Evolutionary conservation across 2,113 vertebrate genomes (phyloP).

Genomic region (Paradisaea rubra): DNA sequence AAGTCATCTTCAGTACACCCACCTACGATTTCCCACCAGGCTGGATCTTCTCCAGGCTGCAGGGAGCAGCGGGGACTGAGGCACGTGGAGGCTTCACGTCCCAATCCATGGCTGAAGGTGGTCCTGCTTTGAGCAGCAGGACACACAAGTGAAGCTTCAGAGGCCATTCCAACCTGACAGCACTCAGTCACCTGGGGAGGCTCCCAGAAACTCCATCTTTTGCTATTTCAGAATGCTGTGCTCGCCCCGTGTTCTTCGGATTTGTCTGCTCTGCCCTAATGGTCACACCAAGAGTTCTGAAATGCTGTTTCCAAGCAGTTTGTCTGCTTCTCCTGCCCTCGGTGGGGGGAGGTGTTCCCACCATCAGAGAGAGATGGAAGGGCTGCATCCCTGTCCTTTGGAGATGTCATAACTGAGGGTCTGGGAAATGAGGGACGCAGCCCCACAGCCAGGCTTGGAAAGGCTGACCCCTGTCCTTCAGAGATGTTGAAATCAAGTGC

Average conservation of each 20-base stretch:
- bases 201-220: neutral
- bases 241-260: neutral
- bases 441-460: no score
- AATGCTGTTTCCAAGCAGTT: neutral
- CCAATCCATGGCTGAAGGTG: neutral
- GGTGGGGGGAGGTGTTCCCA: neutral
- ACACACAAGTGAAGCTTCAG: neutral
- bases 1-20: neutral
- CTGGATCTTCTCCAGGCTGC: neutral
- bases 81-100: accelerated
- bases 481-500: neutral
- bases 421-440: neutral
- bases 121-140: neutral
- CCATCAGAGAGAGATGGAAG: neutral
- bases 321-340: neutral
- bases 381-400: neutral
- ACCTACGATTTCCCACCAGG: neutral
- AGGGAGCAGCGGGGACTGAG: neutral
- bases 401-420: accelerated
- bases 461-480: neutral
- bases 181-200: neutral
- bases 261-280: neutral
- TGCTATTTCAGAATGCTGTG: neutral
- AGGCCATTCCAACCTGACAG: neutral
- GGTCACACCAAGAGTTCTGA: neutral